Evolutionary conservation across 64 coral and sea anemone genomes (phyloP), one percentile per base, ranked within the genome.

Genomic region (Porites lutea): DNA sequence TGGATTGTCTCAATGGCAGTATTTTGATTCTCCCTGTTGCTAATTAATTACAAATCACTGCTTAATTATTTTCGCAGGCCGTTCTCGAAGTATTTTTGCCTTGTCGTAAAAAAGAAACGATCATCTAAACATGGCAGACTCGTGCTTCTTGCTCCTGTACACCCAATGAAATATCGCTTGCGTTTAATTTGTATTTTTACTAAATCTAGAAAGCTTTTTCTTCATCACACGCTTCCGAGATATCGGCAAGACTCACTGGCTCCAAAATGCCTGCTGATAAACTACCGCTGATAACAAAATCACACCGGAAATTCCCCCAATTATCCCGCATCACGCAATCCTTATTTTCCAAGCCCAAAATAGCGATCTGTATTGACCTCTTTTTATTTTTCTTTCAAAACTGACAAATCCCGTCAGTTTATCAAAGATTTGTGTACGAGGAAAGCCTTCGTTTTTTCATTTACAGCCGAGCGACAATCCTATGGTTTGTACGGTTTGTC

Each of bases 241-340:
- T 13, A 50, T 83, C 81, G 63, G 81, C 16, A 83, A 49, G 81
- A 67, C 81, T 51, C 16, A 0, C 8, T 47, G 81, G 81, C 81
- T 67, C 81, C 81, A 83, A 68, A 67, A 83, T 67, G 45, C 81
- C 81, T 67, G 81, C 51, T 83, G 81, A 83, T 82, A 83, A 82
- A 83, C 63, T 67, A 48, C 16, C 52, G 44, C 60, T 83, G 81
- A 83, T 83, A 83, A 83, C 81, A 66, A 48, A 50, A 65, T 22
- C n/a, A 67, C 16, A 51, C 81, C 44, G 81, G 81, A 83, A 83
- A 69, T 67, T 65, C 61, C 52, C 61, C 81, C 27, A 67, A 50
- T 51, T 51, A 37, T 83, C 48, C 10, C 62, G 78, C 10, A 83
- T 83, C 81, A 83, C 63, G 81, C 81, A 83, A 83, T 51, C 61